Evolutionary conservation across 37 sponge, comb jelly and placozoan species (phyloP), one percentile per base, ranked within the genome.

Genomic region (Theonella swinhoei): DNA sequence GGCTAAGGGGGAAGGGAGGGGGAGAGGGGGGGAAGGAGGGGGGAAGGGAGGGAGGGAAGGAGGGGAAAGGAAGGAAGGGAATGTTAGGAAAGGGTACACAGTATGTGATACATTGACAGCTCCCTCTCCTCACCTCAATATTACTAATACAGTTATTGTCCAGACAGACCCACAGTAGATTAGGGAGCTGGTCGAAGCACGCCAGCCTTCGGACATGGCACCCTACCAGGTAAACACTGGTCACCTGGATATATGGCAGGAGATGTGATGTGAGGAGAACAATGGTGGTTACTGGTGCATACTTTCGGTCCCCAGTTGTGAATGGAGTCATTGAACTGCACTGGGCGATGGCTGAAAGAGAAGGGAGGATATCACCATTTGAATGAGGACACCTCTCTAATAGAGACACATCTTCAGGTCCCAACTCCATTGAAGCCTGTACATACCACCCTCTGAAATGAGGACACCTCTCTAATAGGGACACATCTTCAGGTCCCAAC

Each of bases 91-190:
- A n/a, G n/a, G n/a, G n/a, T n/a, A n/a, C n/a, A n/a, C n/a, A n/a
- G n/a, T n/a, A n/a, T n/a, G n/a, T n/a, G n/a, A n/a, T n/a, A n/a
- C n/a, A n/a, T n/a, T n/a, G n/a, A 30, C 35, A 29, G 19, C 54
- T 69, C 35, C 32, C 36, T 30, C 36, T 35, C 41, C 11, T 71
- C 24, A 86, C 92, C 68, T 91, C 88, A 2, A 72, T 88, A 40
- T 75, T 87, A 42, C 79, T 75, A 37, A 97, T 68, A 32, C 73
- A 39, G 65, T 97, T 97, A 65, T 77, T 40, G 28, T 79, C 80
- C 39, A 97, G 90, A 40, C 88, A 95, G 33, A 86, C 89, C 98
- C 98, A 97, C 59, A 69, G 84, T 62, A 97, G 71, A 65, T 97
- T 92, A 25, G 87, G 82, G 25, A 95, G 88, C 41, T 95, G 82